Conservation (phyloP, 2,888 invertebrate species). For the Hemicrepidius hirtus region DNA sequence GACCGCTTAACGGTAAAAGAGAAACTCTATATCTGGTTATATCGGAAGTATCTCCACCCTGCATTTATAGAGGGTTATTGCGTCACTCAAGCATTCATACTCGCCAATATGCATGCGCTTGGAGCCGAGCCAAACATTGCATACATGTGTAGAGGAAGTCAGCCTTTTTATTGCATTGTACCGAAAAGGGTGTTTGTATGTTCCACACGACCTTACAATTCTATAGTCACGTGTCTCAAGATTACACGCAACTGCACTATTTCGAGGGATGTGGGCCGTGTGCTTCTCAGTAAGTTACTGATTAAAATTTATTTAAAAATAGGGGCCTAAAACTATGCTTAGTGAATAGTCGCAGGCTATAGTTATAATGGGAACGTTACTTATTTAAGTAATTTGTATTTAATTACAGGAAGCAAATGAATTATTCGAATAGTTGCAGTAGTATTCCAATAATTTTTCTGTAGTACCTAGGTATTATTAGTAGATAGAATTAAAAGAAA, state of each 20-base stretch:
- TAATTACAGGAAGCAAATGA: no score
- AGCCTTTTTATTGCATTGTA: conserved; percentile 59
- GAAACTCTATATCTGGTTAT: conserved; percentile 25
- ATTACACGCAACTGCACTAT: conserved; percentile 53
- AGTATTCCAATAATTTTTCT: no score
- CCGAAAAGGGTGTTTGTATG: conserved; percentile 58
- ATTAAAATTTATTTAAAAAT: conserved; percentile 32
- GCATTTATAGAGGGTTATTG: conserved; percentile 48
- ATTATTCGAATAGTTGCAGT: no score
- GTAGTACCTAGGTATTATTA: no score
- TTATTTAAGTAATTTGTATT: no score
- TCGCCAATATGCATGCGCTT: conserved; percentile 56
- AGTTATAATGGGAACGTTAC: no score
- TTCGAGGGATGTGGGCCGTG: conserved; percentile 35
- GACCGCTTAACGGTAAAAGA: background rate
- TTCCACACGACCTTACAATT: conserved; percentile 57
- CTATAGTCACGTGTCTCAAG: conserved; percentile 59
- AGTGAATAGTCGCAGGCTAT: no score
- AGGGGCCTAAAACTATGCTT: no score
- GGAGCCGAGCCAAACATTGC: conserved; percentile 59
- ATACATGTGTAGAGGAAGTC: conserved; percentile 59
- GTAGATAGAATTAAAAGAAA: no score
- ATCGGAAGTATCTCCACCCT: conserved; percentile 46
- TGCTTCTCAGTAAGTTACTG: conserved; percentile 20
- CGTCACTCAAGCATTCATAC: conserved; percentile 60